Conservation (phyloP, 2,888 invertebrate species). For the Volucella inanis region DNA sequence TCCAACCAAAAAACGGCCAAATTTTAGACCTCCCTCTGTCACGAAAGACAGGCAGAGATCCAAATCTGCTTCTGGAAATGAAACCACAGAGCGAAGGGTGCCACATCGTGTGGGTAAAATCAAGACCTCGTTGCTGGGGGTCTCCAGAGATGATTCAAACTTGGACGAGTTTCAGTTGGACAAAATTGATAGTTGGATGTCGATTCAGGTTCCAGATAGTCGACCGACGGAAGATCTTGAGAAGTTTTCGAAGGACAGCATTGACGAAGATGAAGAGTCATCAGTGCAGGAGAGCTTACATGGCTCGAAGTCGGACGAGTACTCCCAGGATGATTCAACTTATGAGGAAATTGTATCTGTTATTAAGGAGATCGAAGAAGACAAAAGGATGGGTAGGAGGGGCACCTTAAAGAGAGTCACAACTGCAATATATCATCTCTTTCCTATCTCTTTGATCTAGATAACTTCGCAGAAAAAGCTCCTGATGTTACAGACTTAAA, state of each 20-base stretch:
- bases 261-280: slow-evolving; percentile 77
- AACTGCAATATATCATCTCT: neutral
- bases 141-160: slow-evolving; percentile 80
- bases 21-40: slow-evolving; percentile 71
- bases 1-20: slow-evolving; percentile 80
- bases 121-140: slow-evolving; percentile 76
- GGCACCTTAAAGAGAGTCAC: neutral
- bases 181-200: slow-evolving; percentile 83
- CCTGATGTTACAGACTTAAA: slow-evolving; percentile 78
- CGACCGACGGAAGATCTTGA: slow-evolving; percentile 64
- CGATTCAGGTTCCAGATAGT: slow-evolving; percentile 78
- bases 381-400: slow-evolving; percentile 80
- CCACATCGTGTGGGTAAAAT: slow-evolving; percentile 36
- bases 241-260: slow-evolving; percentile 75
- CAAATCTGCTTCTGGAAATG: slow-evolving; percentile 67
- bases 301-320: slow-evolving; percentile 79
- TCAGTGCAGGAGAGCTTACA: slow-evolving; percentile 75
- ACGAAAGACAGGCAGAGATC: slow-evolving; percentile 56
- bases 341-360: slow-evolving; percentile 83
- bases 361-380: slow-evolving; percentile 83
- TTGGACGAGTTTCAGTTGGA: slow-evolving; percentile 82
- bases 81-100: slow-evolving; percentile 5
- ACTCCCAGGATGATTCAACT: slow-evolving; percentile 81
- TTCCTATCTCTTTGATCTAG: slow-evolving; percentile 67
- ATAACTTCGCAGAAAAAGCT: slow-evolving; percentile 80